phyloP scores from a whole-genome alignment of 2,888 invertebrate species.

The Drosophila heteroneura region DNA sequence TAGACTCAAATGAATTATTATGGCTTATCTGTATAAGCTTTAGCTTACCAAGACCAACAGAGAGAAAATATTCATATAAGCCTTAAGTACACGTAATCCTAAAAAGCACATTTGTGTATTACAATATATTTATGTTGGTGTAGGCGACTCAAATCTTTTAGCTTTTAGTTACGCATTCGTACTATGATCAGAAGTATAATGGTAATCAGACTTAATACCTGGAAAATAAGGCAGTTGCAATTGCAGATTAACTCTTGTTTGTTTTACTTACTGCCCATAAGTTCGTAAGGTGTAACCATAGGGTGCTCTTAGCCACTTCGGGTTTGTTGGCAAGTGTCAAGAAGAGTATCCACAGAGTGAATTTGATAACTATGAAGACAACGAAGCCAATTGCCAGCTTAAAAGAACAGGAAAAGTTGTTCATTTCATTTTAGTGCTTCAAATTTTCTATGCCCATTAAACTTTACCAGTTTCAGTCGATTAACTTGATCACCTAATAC shows the following conservation, averaged over 20 bases:
- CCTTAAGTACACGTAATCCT: background rate
- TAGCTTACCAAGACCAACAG: conserved; percentile 18
- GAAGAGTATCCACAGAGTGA: background rate
- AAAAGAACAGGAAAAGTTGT: background rate
- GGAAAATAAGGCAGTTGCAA: background rate
- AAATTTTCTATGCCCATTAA: background rate
- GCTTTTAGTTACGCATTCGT: background rate
- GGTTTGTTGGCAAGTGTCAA: background rate
- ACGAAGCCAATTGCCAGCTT: conserved; percentile 7
- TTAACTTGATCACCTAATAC: background rate
- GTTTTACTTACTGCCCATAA: conserved; percentile 18
- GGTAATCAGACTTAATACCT: conserved; percentile 12
- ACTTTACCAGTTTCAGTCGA: conserved; percentile 11
- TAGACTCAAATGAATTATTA: background rate
- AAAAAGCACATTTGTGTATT: conserved; percentile 36
- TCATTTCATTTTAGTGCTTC: background rate
- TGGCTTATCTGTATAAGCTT: background rate
- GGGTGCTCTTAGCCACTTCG: background rate
- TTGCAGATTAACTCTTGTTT: background rate
- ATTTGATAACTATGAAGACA: conserved; percentile 7
- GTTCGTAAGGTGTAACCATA: conserved; percentile 15
- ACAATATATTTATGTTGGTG: background rate
- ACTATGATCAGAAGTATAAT: background rate
- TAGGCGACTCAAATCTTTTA: background rate
- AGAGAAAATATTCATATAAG: background rate